A percentile compares a stretch with the other conserved stretches of the same genome.
These are phyloP conservation scores for Columbina picui DNA, from an alignment of 2,113 vertebrate species.

Conservation along the genomic window DNA sequence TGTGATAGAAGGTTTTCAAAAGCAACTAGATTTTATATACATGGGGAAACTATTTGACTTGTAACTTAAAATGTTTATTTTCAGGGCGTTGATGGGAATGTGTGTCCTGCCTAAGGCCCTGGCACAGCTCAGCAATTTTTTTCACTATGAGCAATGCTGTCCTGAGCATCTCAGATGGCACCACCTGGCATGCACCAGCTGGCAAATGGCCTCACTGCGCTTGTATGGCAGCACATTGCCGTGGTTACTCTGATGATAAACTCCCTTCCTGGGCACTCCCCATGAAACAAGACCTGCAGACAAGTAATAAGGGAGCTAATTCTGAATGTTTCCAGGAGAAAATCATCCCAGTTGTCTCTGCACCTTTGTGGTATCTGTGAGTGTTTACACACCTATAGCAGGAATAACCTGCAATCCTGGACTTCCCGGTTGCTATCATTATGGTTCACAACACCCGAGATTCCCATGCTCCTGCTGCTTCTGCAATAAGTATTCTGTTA, in stretches of 20 bases:
- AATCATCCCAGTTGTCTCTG: background rate
- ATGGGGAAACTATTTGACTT: background rate
- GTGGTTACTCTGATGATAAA: background rate
- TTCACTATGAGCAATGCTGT: background rate
- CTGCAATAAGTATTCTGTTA: background rate
- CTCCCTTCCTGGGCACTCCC: background rate
- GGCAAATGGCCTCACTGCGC: background rate
- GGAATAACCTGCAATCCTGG: background rate
- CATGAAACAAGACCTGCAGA: background rate
- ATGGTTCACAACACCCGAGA: background rate
- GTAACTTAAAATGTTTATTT: constrained; percentile 33
- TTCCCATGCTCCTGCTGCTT: background rate
- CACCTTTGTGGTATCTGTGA: background rate
- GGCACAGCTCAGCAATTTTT: background rate
- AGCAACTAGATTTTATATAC: background rate
- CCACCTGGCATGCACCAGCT: constrained; percentile 24
- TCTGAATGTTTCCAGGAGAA: background rate
- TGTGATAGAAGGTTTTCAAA: background rate
- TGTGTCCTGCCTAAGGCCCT: background rate
- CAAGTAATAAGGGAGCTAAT: background rate
- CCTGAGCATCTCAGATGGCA: background rate
- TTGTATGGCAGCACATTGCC: background rate
- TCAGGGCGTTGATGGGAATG: constrained; percentile 7
- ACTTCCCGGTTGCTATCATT: background rate
- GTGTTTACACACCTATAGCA: background rate